Conservation (phyloP, 2,888 invertebrate species). For the Rapana venosa region DNA sequence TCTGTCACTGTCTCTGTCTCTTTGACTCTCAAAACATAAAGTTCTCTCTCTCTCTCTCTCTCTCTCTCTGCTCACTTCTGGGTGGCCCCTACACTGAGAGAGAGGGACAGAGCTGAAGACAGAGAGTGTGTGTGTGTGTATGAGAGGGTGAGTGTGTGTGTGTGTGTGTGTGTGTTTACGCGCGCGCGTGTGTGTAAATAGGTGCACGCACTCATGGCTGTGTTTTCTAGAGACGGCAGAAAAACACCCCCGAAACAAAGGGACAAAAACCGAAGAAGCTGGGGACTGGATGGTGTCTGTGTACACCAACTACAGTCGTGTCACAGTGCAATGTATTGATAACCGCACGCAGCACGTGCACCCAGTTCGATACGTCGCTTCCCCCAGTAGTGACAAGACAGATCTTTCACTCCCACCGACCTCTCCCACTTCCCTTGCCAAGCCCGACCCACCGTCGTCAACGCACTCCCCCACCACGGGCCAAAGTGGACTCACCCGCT, state of each 20-base stretch:
- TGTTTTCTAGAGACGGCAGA: neutral
- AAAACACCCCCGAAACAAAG: neutral
- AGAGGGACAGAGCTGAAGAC: no score
- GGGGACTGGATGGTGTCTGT: neutral
- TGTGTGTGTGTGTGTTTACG: no score
- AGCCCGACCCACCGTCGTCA: neutral
- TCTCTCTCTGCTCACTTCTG: neutral
- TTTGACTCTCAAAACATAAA: no score
- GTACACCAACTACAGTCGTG: neutral
- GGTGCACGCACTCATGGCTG: neutral
- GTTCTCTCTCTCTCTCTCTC: neutral
- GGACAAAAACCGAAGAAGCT: neutral
- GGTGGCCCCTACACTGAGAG: no score
- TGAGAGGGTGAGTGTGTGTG: no score
- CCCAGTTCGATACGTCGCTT: neutral
- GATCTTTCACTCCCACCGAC: neutral
- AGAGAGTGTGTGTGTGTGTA: no score
- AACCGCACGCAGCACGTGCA: constrained; percentile 8
- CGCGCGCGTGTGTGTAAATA: no score
- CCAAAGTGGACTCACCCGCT: constrained; percentile 27
- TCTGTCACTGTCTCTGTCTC: neutral
- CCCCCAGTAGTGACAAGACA: neutral
- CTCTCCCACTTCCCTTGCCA: neutral
- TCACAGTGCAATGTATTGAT: constrained; percentile 1
- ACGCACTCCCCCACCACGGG: neutral